phyloP scores from a whole-genome alignment of 2,113 vertebrate genomes.

The Trachemys scripta region DNA sequence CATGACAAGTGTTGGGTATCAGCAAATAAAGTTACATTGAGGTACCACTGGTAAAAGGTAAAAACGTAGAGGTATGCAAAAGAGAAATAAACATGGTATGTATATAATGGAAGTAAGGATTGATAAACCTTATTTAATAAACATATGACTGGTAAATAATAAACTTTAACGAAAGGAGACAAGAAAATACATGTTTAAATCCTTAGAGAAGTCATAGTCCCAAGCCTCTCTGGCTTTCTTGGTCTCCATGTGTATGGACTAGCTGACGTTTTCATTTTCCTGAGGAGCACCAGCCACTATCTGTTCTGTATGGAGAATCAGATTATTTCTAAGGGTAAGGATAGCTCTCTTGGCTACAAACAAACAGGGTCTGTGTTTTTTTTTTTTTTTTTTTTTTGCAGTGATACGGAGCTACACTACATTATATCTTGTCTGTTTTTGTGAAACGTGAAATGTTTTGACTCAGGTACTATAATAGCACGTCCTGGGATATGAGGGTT shows the following conservation, averaged over 20 bases:
- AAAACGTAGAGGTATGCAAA: neutral
- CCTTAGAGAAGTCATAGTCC: neutral
- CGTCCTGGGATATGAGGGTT: neutral
- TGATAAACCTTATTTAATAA: neutral
- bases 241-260: neutral
- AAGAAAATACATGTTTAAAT: neutral
- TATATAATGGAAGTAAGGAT: neutral
- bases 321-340: neutral
- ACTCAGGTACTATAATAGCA: neutral
- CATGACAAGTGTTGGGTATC: neutral
- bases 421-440: neutral
- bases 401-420: neutral
- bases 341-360: neutral
- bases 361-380: neutral
- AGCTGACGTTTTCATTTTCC: neutral
- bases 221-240: neutral
- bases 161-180: neutral
- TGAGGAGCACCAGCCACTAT: neutral
- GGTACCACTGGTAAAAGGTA: neutral
- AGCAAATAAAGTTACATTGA: neutral
- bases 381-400: neutral
- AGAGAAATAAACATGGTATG: neutral
- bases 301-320: neutral
- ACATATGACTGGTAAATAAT: fast-evolving
- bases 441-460: neutral